Base-by-base conservation (phyloP, 2,888 invertebrate species). In the Tenthredo amoena region DNA sequence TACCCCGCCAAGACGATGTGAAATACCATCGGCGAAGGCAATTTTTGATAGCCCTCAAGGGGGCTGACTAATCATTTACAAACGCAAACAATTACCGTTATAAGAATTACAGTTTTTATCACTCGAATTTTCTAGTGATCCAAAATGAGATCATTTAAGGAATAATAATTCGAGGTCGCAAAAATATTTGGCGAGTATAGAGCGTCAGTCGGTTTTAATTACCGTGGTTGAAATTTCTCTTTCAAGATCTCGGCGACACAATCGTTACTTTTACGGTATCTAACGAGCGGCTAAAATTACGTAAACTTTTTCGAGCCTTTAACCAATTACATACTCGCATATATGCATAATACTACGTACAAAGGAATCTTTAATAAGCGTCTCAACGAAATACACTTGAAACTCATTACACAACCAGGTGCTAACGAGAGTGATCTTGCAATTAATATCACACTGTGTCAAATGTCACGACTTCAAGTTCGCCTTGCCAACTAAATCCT, bases 1-100 rank as follows among this genome's bases (percentile, higher is more conserved):
- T 97, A 97, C 96, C 97, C 97, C 96, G 97, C 96, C 96, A 94
- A 95, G 96, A 95, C 96, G 96, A 96, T 96, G 96, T 97, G 97
- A 96, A 97, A 97, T 96, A 96, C 95, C 96, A 96, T 96, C 96
- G 96, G 95, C 96, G 95, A 96, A 95, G 97, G 96, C 97, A 97
- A 97, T 97, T 97, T 97, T 97, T 97, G 96, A 93, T 95, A 95
- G 96, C 92, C 92, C 93, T 92, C 92, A 89, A 91, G 92, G 92
- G 92, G 92, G 92, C 92, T 77, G 77, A 40, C 31, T 18, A 76
- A 55, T 55, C 31, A 50, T 12, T 47, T n/a, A 26, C 34, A 55
- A 77, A 77, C 31, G 43, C 0, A 40, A 15, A 40, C 15, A 68
- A 7, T 15, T 43, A 0, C 3, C 1, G 1, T 43, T 18, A 18